These are phyloP conservation scores for Lomographa bimaculata DNA, from an alignment of 2,888 invertebrate genomes.

Conservation along the genomic window DNA sequence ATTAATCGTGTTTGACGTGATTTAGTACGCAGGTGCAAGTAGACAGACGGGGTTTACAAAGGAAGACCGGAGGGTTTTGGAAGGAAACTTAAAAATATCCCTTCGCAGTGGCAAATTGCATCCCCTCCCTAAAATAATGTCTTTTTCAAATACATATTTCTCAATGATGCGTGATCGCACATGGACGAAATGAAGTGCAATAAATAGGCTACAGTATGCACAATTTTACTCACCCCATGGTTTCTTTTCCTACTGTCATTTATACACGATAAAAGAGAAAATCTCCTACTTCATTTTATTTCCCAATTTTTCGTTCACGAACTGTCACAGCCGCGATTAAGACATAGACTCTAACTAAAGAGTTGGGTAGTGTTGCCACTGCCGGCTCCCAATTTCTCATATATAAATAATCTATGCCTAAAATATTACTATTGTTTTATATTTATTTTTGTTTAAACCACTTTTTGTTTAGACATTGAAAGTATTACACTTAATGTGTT, in stretches of 20 bases:
- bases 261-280: conserved; percentile 76
- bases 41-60: conserved; percentile 4
- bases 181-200: conserved; percentile 13
- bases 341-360: conserved; percentile 54
- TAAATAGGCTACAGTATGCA: conserved; percentile 24
- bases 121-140: conserved; percentile 81
- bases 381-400: too few species aligned
- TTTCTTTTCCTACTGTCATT: conserved; percentile 93
- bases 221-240: conserved; percentile 87
- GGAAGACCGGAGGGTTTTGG: conserved; percentile 26
- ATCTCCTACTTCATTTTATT: conserved; percentile 67
- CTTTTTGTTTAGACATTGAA: too few species aligned
- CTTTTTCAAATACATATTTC: conserved; percentile 54
- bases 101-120: conserved; percentile 77
- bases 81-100: conserved; percentile 67
- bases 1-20: not conserved
- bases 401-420: too few species aligned
- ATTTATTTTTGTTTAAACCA: too few species aligned
- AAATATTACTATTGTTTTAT: too few species aligned
- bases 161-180: conserved; percentile 22
- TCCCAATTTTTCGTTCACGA: conserved; percentile 56
- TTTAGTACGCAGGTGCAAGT: not conserved
- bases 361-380: conserved; percentile 8
- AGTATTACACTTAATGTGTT: too few species aligned
- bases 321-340: conserved; percentile 60